Base-by-base conservation (phyloP, 2,113 vertebrate species). In the Pterocles gutturalis region DNA sequence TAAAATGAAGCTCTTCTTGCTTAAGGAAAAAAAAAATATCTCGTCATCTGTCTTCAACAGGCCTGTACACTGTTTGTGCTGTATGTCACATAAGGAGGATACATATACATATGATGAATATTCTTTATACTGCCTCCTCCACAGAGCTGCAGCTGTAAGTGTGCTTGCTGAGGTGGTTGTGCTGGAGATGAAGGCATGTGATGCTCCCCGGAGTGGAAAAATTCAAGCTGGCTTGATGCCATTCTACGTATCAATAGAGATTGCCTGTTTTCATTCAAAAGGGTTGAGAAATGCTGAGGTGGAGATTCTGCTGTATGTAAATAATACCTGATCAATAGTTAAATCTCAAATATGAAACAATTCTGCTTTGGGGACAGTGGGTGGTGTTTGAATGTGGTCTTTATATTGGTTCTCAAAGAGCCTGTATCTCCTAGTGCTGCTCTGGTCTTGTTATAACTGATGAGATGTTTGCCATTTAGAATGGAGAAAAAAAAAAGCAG, bases 101-200 rank as follows among this genome's bases (percentile, higher is more conserved):
- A 9, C 9, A 13, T 16, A 5, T 20, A 17, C 41, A 41, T 41
- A 41, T 41, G 17, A 43, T 58, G 3, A 21, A 18, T 75, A 4
- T 49, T 89, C 17, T 54, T 82, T n/a, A n/a, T 26, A 7, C 34
- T 38, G 36, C 31, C 22, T 80, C 13, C n/a, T 62, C 41, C 49
- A 29, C 14, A 29, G n/a, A 22, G n/a, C 14, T 51, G 53, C 34
- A 49, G 21, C 65, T 72, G 66, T 25, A 25, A 7, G 4, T 29
- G 24, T 73, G 19, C 16, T 73, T 83, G 46, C 60, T 55, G 36
- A 81, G n/a, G 9, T 57, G 70, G 26, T 54, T 0, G 0, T 17
- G 31, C 24, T 49, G 65, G 69, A 91, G 38, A 11, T 81, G 41
- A 82, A 55, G 46, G 36, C 25, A 3, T 7, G 29, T 49, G 15